Percentiles rank a stretch among this genome's conserved stretches.
phyloP scores from a whole-genome alignment of 1,140 invertebrate genomes.

The Drosophila busckii region DNA sequence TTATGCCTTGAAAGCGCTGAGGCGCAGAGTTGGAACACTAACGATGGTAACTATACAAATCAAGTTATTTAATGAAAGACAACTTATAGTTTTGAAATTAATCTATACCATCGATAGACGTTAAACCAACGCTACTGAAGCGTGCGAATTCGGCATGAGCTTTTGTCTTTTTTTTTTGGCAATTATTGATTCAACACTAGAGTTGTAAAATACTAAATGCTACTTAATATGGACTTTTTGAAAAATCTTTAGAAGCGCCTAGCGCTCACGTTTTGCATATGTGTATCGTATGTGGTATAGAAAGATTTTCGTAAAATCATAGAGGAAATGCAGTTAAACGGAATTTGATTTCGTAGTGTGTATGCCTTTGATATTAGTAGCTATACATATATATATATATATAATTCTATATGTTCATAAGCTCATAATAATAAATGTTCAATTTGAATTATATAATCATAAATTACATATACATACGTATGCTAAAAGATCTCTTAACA shows the following conservation, averaged over 20 bases:
- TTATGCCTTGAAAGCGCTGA: no score
- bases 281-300: constrained; percentile 10
- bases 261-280: constrained; percentile 31
- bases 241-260: constrained; percentile 47
- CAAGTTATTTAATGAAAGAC: no score
- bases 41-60: no score
- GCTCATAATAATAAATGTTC: no score
- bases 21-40: no score
- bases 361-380: constrained; percentile 27
- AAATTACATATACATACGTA: constrained; percentile 40
- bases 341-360: constrained; percentile 13
- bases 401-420: constrained; percentile 15
- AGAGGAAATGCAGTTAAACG: constrained; percentile 33
- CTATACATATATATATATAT: constrained; percentile 22
- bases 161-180: constrained; percentile 43
- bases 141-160: constrained; percentile 1
- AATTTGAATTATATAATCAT: no score
- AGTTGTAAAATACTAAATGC: constrained; percentile 49
- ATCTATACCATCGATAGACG: background rate
- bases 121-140: background rate
- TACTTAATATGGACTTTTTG: constrained; percentile 71
- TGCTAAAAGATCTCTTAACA: constrained; percentile 56
- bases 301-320: constrained; percentile 23
- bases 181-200: constrained; percentile 58
- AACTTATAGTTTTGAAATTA: no score